Base-by-base conservation (phyloP, 92 coral and sea anemone genomes). In the Epizoanthus ramosus region DNA sequence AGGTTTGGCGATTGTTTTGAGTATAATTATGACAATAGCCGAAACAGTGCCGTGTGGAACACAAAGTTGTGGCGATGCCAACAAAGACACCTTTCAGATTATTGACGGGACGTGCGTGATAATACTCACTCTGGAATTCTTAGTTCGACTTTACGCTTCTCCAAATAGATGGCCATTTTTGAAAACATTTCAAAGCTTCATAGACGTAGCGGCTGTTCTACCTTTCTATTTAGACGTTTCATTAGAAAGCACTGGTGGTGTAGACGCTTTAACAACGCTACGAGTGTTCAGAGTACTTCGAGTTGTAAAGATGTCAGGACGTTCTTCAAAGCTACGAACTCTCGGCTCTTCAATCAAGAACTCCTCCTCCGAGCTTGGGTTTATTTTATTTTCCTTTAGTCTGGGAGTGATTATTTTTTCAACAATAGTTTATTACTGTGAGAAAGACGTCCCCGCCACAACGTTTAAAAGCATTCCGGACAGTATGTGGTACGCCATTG, bases 401-500 rank as follows among this genome's bases (percentile, higher is more conserved):
- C 91, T 95, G 28, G 98, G 98, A 56, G 95, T 92, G 35, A 91
- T 96, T 67, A 92, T 96, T 66, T 96, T 96, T 82, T 92, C 99
- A n/a, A 92, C 99, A 23, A 93, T 92, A 47, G 93, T 96, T 45
- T 96, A 91, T 66, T 96, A 96, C 84, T 88, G 92, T 77, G 99
- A 96, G 86, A 93, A 92, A 54, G 91, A 86, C 67, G 98, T 88
- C 47, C 76, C 85, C 57, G 90, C 89, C 60, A 90, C 99, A 17
- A 88, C 90, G 14, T 96, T 96, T 60, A 79, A 77, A 14, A 92
- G 97, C 60, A 96, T 93, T 57, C 97, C 98, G 13, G 93, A 90
- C 81, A 89, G 98, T 17, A 93, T 96, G 95, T 96, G 99, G 99
- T 96, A 92, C 74, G 99, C 98, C 22, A 96, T 96, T 59, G 91